phyloP scores from a whole-genome alignment of 1,140 invertebrate species.

The Diabrotica undecimpunctata region DNA sequence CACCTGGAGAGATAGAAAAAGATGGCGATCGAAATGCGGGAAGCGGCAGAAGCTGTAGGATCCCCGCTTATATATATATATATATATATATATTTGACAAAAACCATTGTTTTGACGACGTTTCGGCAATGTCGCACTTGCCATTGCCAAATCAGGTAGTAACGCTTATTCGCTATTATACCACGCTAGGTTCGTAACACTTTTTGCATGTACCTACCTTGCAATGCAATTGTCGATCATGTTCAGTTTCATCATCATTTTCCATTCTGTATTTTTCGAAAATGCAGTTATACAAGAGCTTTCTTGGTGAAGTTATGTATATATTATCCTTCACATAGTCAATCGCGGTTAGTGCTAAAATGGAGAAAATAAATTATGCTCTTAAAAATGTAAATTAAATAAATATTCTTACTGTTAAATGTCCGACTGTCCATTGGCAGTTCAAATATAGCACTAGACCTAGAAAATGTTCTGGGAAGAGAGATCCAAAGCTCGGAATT shows the following conservation, averaged over 20 bases:
- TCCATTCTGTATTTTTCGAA: slow-evolving; percentile 53
- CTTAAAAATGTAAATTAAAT: background rate
- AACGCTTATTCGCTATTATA: too few species aligned
- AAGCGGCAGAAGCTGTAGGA: too few species aligned
- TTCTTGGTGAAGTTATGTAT: slow-evolving; percentile 58
- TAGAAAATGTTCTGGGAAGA: slow-evolving; percentile 60
- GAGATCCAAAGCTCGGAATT: slow-evolving; percentile 55
- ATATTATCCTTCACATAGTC: slow-evolving; percentile 60
- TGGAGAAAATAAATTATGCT: slow-evolving; percentile 11
- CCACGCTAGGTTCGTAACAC: background rate
- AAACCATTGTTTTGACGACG: too few species aligned
- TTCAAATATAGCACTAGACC: slow-evolving; percentile 61
- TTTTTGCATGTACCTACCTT: slow-evolving; percentile 25
- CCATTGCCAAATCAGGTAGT: too few species aligned
- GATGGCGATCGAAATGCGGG: too few species aligned
- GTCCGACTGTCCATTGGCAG: slow-evolving; percentile 58
- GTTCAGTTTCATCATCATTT: slow-evolving; percentile 33
- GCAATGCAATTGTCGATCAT: slow-evolving; percentile 43
- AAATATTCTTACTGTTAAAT: slow-evolving; percentile 5
- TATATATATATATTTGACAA: too few species aligned
- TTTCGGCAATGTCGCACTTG: too few species aligned
- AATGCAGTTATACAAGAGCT: slow-evolving; percentile 56
- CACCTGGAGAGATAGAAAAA: too few species aligned
- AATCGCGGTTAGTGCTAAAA: slow-evolving; percentile 56
- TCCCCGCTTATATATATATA: too few species aligned